Evolutionary conservation across 2,113 vertebrate genomes (phyloP), one percentile per base, ranked within the genome.

Genomic region (Hypanus sabinus): DNA sequence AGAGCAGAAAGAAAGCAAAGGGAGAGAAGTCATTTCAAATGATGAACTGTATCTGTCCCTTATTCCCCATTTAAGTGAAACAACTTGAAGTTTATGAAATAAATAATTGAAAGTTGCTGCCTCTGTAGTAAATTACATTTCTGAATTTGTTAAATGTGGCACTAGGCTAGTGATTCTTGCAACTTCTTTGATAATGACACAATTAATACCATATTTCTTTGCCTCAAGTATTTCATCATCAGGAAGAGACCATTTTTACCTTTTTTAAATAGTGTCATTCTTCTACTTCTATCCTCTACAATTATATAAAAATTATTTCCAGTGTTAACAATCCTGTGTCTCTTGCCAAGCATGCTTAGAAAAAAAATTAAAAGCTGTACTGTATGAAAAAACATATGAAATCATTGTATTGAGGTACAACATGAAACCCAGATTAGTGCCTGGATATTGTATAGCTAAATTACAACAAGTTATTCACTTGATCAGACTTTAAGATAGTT

Each of bases 191-290:
- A 55, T 73, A 55, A 93, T 55, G 70, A 14, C 62, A 71, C 71
- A 93, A 93, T 93, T 73, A 93, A 18, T 93, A 38, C 38, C 68
- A 73, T 92, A 38, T 24, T 92, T 71, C 36, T 93, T 93, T 93
- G 68, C 38, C 55, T 46, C 46, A 93, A 73, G 24, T 73, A 30
- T 36, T 73, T 38, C 36, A 46, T 46, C 68, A 71, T n/a, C 55
- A 73, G 20, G 22, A 93, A 73, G 36, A 93, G 65, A 92, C 5
- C 33, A 71, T 18, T 38, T 65, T 71, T 71, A 73, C 73, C 33
- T 93, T 38, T 46, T 93, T 93, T 55, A 93, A 93, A 65, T 18
- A 38, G 70, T 46, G 91, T 27, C 20, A 93, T 73, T 93, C 20
- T 20, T 73, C 33, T 38, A 27, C 90, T 73, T 55, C 38, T 36